Evolutionary conservation across 2,113 vertebrate genomes (phyloP), one percentile per base, ranked within the genome.

Genomic region (Hucho hucho): DNA sequence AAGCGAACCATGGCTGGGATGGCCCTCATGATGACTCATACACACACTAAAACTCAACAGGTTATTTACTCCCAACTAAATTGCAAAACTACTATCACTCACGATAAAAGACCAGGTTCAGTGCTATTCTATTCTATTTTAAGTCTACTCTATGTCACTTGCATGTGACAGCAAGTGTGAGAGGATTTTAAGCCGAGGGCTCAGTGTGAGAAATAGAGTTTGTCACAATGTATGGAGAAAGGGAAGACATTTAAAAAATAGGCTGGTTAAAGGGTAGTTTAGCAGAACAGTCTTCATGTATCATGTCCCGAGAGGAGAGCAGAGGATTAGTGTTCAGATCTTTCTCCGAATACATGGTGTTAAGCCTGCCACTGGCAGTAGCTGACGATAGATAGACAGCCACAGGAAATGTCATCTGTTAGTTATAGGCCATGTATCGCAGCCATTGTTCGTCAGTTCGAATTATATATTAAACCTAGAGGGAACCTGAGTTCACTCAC

Each of bases 81-180:
- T 49, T 49, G 47, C 12, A 4, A 37, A 9, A 37, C 37, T 37
- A 37, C 37, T 37, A 49, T 4, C 47, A 49, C 14, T 49, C 47
- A 49, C 4, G 14, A 49, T 49, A 16, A 14, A 14, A 49, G 47
- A 49, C 47, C 47, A 37, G 7, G 37, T 37, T 37, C 37, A 49
- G 14, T 16, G 18, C 49, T 53, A 61, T 61, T 61, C 58, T 22
- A 22, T 20, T 59, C n/a, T 9, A 22, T n/a, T 61, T 22, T 61
- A 22, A 61, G 13, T 22, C 58, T 3, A 61, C 20, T 22, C 1
- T 22, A 24, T n/a, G n/a, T 61, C n/a, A 61, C 58, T 61, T 61
- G n/a, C 58, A 61, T 61, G 18, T 61, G 58, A 61, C 58, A 61
- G 58, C 58, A 67, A 16, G 63, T 64, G 65, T 67, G 64, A 64